Conservation (phyloP, 1,140 invertebrate species). For the Nasonia vitripennis region DNA sequence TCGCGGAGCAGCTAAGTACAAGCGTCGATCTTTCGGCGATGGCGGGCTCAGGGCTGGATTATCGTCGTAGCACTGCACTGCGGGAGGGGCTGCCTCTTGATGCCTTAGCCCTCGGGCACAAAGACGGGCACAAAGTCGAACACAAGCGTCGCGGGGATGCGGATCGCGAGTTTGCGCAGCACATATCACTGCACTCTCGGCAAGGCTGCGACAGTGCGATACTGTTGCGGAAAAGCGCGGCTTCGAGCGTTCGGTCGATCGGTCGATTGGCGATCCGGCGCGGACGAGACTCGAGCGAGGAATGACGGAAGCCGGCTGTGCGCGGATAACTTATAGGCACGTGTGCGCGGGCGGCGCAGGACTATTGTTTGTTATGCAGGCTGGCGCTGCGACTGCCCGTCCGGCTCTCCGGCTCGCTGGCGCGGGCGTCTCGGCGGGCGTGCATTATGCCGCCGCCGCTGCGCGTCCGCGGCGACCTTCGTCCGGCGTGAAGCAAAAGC, state of each 20-base stretch:
- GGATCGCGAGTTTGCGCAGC: no score
- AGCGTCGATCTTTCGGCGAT: no score
- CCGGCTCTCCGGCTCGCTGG: background rate
- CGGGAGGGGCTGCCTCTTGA: background rate
- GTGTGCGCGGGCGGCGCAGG: background rate
- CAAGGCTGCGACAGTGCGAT: no score
- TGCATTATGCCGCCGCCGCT: background rate
- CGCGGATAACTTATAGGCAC: constrained; percentile 24
- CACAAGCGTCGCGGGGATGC: background rate
- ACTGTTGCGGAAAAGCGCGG: background rate
- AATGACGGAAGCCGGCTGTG: background rate
- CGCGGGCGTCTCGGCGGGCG: background rate
- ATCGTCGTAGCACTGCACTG: no score
- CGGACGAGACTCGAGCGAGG: background rate
- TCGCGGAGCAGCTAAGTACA: no score
- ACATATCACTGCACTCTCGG: no score
- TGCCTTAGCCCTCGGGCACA: background rate
- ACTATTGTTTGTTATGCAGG: background rate
- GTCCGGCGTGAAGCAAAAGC: background rate
- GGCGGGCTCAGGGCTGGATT: no score
- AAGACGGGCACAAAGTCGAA: background rate
- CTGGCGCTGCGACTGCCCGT: background rate
- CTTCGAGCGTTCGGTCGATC: no score
- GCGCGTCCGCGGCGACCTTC: constrained; percentile 7
- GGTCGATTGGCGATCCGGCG: background rate